Evolutionary conservation across 2,888 invertebrate species (phyloP).

Genomic region (Phragmatobia fuliginosa): DNA sequence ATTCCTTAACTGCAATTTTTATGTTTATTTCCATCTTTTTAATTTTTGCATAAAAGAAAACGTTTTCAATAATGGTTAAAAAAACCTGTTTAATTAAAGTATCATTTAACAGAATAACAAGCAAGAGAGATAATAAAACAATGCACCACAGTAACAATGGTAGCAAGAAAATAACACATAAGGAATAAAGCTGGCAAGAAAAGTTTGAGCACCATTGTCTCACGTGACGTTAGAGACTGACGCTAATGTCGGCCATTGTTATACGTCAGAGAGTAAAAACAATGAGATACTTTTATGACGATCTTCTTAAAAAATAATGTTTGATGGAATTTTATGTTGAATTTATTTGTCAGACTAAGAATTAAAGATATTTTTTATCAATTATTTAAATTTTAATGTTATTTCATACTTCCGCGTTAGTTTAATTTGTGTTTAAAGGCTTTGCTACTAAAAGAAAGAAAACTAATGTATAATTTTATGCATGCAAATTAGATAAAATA

Average conservation of each 20-base stretch:
- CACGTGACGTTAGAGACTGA: constrained; percentile 27
- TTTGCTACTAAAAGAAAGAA: no score
- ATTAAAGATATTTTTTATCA: no score
- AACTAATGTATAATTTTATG: no score
- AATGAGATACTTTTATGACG: constrained; percentile 11
- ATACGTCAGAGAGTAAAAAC: constrained; percentile 13
- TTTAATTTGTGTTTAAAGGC: no score
- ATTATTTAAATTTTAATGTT: no score
- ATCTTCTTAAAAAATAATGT: background rate
- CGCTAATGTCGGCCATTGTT: constrained; percentile 24
- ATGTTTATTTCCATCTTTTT: no score
- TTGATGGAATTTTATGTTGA: background rate
- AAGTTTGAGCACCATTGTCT: constrained; percentile 41
- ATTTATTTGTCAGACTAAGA: background rate
- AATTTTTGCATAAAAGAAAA: background rate
- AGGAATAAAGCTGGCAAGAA: constrained; percentile 13
- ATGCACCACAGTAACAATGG: background rate
- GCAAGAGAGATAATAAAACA: constrained; percentile 6
- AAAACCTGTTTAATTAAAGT: background rate
- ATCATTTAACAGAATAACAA: background rate
- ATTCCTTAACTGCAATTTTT: no score
- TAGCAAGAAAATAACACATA: constrained; percentile 14
- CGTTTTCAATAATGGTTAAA: background rate
- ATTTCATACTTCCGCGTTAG: no score
- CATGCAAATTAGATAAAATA: no score